phyloP scores from a whole-genome alignment of 2,888 invertebrate genomes.

The Polydrusus tereticollis region DNA sequence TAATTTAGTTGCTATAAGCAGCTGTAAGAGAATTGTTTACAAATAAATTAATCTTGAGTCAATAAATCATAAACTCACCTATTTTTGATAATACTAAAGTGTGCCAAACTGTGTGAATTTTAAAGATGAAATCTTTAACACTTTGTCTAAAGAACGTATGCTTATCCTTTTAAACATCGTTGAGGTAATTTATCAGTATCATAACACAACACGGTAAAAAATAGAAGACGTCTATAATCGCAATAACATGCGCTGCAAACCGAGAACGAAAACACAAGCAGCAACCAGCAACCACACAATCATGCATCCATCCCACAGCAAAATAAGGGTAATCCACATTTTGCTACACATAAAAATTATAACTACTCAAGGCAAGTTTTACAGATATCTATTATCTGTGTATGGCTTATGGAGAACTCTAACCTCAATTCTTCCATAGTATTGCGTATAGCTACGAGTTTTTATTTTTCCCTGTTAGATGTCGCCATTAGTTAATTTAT shows the following conservation, averaged over 20 bases:
- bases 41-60: background rate
- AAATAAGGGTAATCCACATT: background rate
- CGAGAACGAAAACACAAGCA: background rate
- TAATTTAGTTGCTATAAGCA: constrained; percentile 18
- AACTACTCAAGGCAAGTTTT: too few species aligned
- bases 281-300: background rate
- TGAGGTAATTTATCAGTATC: constrained; percentile 24
- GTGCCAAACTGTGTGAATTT: background rate
- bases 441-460: too few species aligned
- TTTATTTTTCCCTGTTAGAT: too few species aligned
- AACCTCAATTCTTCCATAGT: too few species aligned
- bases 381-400: too few species aligned
- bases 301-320: background rate
- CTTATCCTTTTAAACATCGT: constrained; percentile 26
- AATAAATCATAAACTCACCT: background rate
- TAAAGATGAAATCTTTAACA: background rate
- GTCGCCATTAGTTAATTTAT: too few species aligned
- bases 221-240: constrained; percentile 8
- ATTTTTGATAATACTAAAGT: background rate
- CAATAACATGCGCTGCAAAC: constrained; percentile 17
- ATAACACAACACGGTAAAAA: constrained; percentile 23
- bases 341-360: too few species aligned
- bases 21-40: constrained; percentile 3
- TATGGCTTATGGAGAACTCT: too few species aligned
- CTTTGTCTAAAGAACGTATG: background rate